Conservation (phyloP, 2,888 invertebrate species). For the Gasteruption jaculator region DNA sequence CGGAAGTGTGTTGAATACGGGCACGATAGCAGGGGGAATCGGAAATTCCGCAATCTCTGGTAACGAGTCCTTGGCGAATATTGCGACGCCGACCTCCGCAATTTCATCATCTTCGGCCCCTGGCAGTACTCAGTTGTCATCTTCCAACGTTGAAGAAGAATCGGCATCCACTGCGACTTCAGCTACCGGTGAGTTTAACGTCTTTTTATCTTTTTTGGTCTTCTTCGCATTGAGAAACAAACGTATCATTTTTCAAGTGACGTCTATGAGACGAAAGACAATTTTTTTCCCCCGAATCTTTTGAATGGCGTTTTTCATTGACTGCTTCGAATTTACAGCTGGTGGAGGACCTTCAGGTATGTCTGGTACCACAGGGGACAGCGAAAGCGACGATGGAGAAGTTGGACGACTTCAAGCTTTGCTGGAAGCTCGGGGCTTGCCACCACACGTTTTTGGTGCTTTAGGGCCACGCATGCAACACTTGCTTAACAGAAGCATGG, state of each 20-base stretch:
- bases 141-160: conserved; percentile 42
- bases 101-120: conserved; percentile 40
- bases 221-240: not conserved
- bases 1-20: conserved; percentile 15
- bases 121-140: conserved; percentile 38
- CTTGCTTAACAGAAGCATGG: conserved; percentile 89
- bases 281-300: conserved; percentile 6
- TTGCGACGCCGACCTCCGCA: conserved; percentile 38
- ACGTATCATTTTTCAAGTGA: not conserved
- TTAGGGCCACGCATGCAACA: conserved; percentile 96
- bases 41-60: no score
- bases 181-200: conserved; percentile 32
- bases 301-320: no score
- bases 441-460: conserved; percentile 95
- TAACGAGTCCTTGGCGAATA: conserved; percentile 42
- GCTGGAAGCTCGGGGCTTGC: conserved; percentile 89
- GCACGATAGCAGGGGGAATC: conserved; percentile 26
- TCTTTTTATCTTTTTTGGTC: not conserved
- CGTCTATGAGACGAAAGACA: conserved; percentile 4
- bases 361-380: conserved; percentile 57
- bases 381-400: conserved; percentile 88
- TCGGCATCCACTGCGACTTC: conserved; percentile 40
- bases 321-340: no score
- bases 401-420: conserved; percentile 93
- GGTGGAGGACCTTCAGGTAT: conserved; percentile 50